Evolutionary conservation across 2,113 vertebrate genomes (phyloP), one percentile per base, ranked within the genome.

Genomic region (Pantherophis guttatus): DNA sequence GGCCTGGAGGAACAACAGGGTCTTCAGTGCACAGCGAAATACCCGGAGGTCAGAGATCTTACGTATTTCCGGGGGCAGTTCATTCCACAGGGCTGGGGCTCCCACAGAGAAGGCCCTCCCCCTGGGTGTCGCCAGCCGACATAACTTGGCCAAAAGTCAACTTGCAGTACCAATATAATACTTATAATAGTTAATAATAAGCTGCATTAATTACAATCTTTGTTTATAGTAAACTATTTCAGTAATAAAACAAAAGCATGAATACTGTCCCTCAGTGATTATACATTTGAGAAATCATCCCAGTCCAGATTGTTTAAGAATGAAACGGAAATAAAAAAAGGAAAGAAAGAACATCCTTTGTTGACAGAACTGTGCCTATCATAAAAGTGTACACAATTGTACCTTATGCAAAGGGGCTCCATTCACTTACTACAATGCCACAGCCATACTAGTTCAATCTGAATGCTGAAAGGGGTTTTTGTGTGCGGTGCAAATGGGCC

Each of bases 181-280:
- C 75, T 86, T 59, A 55, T 33, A 54, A 90, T 48, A 62, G 29
- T 53, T 93, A 93, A 62, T 86, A 93, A 90, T 93, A 93, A 86
- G 55, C 88, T 90, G 29, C 12, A 86, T 93, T 86, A 90, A 93
- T 90, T 90, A 90, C 86, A 93, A 90, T 59, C 52, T 70, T 86
- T 90, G 92, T 90, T 93, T 90, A 52, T 90, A 90, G 29, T 93
- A 59, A 90, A 93, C 59, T 57, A 62, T 93, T 93, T 90, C 88
- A 81, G 54, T 21, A 58, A 93, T 85, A 85, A 90, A 93, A 90
- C 75, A 89, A 58, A 59, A 81, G 33, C 21, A 33, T 59, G 65
- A 54, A 59, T 52, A 33, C 44, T 52, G 29, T 86, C 50, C 15
- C 26, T 57, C 5, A 13, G 39, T 59, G 85, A 17, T 5, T 54